phyloP scores from a whole-genome alignment of 2,113 vertebrate genomes.

The Oreotragus oreotragus region DNA sequence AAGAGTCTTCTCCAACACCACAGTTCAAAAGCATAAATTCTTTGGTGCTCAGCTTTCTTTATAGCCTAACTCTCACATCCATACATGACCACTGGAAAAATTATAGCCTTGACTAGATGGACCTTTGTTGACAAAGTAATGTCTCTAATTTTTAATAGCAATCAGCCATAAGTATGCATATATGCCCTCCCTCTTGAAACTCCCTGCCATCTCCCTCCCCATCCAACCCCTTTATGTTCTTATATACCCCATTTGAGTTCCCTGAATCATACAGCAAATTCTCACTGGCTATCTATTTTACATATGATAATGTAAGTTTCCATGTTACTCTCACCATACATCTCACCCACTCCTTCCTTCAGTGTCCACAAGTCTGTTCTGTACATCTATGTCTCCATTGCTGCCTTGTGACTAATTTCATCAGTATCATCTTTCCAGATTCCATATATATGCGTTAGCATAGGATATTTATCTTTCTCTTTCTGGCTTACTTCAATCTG shows the following conservation, averaged over 20 bases:
- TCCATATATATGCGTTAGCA: not conserved
- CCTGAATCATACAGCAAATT: not conserved
- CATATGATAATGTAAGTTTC: not conserved
- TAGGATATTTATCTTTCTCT: no score
- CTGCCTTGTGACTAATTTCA: not conserved
- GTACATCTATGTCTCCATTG: not conserved
- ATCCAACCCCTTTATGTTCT: not conserved
- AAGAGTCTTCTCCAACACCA: no score
- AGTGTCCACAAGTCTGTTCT: not conserved
- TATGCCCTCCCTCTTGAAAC: not conserved
- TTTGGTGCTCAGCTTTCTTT: no score
- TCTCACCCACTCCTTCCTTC: not conserved
- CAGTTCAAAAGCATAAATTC: no score
- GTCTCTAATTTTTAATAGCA: no score
- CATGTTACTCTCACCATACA: not conserved
- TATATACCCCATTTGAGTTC: not conserved
- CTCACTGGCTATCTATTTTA: not conserved
- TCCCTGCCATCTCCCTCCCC: not conserved
- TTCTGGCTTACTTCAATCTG: no score
- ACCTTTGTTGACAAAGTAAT: no score
- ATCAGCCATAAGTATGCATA: not conserved
- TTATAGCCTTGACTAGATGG: no score
- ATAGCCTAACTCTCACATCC: no score
- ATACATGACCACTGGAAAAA: no score
- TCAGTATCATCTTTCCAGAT: not conserved